Percentiles rank a stretch among this genome's conserved stretches.
These are phyloP conservation scores for Dipus sagitta DNA, from an alignment of 2,797 vertebrate species.

Conservation along the genomic window DNA sequence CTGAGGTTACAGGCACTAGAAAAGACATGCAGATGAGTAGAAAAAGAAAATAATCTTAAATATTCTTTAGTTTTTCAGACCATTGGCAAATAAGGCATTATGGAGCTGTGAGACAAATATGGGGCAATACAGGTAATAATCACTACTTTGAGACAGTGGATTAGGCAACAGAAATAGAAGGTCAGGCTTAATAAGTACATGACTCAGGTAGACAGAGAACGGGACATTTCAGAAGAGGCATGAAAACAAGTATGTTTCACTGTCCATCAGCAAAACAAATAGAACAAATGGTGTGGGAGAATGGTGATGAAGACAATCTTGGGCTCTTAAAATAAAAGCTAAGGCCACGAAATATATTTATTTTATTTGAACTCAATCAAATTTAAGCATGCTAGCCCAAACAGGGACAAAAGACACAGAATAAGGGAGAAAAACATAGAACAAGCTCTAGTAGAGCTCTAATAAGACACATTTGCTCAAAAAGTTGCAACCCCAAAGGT, in stretches of 20 bases:
- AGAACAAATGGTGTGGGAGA: neutral
- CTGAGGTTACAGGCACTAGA: neutral
- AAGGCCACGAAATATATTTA: neutral
- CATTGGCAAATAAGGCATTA: neutral
- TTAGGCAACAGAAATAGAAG: neutral
- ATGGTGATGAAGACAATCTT: neutral
- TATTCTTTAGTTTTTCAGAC: neutral
- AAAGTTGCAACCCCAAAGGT: neutral
- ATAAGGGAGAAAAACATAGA: neutral
- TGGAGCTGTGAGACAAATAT: neutral
- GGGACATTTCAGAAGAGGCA: neutral
- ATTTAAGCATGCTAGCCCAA: neutral
- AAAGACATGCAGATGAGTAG: neutral
- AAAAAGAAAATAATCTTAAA: neutral
- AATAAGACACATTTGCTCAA: neutral
- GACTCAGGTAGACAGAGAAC: neutral
- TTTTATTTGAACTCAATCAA: no score
- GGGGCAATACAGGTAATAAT: neutral
- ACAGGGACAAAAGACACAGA: neutral
- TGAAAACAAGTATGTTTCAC: neutral
- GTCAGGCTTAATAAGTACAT: neutral
- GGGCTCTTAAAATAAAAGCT: neutral
- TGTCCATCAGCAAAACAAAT: no score
- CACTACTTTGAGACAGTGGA: neutral
- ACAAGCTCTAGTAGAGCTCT: neutral